Evolutionary conservation across 1,140 invertebrate genomes (phyloP), one percentile per base, ranked within the genome.

Genomic region (Andricus grossulariae): DNA sequence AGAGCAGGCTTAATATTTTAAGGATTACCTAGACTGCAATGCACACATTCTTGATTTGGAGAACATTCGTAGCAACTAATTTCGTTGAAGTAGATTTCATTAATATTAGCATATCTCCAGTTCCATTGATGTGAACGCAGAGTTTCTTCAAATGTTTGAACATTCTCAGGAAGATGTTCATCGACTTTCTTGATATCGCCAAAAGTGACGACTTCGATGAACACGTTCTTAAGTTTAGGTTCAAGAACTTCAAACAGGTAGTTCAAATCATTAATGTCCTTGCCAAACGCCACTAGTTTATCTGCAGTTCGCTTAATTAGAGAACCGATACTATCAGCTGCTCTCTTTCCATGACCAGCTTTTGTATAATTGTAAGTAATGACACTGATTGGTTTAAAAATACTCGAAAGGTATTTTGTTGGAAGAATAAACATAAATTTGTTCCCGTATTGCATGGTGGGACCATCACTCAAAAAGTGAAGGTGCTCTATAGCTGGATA

Each of bases 111-210:
- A 32, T 57, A 39, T 16, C 49, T 39, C 72, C 72, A 74, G 18
- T 45, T 74, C 72, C 72, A 74, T 55, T 74, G 72, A 49, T 74
- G 72, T n/a, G 57, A 51, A 55, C 55, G 54, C 72, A 74, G 39
- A 13, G 72, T 74, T 45, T 25, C 72, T 74, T 74, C 57, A 39
- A 57, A 74, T n/a, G 52, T 57, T 19, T 25, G 51, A 18, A 57
- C 18, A n/a, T 57, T 50, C 39, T 18, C 13, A 55, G 25, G 39
- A 5, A 57, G 5, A 39, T 55, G 16, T 39, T 57, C 45, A 39
- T 74, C 54, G 55, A 57, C 49, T 57, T 74, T 32, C 11, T 52
- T 52, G 57, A 74, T 74, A 57, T 74, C 72, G 2, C 57, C 18
- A 32, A 49, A 74, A 16, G n/a, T 6, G 18, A 74, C 52, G 11